Evolutionary conservation across 2,888 invertebrate species (phyloP).

Genomic region (Melikaiella ostensackeni): DNA sequence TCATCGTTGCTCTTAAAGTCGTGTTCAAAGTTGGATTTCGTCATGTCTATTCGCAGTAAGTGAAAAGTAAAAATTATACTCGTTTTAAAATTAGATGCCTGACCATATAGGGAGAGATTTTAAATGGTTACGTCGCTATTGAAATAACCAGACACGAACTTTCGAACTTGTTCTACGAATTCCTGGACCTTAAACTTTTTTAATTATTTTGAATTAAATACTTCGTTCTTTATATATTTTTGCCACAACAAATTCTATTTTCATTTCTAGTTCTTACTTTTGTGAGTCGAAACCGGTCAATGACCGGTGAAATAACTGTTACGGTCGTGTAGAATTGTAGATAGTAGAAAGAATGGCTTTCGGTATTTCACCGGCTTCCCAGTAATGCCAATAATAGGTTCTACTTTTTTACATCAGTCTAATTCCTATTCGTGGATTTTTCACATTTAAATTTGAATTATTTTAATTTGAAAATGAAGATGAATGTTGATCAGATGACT

Average conservation of each 20-base stretch:
- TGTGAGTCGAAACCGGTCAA: background rate
- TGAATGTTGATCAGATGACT: too few species aligned
- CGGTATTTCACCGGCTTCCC: background rate
- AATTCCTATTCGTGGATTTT: background rate
- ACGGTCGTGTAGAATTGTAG: too few species aligned
- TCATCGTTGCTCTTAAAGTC: constrained; percentile 3
- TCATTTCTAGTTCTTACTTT: background rate
- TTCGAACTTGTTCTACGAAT: background rate
- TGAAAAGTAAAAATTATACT: background rate
- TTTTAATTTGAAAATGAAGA: background rate
- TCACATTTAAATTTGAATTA: background rate
- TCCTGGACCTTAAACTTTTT: background rate
- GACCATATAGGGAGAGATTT: constrained; percentile 10
- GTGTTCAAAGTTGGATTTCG: background rate
- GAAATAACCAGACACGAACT: background rate
- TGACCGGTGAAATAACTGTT: constrained; percentile 1
- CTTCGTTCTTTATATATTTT: background rate
- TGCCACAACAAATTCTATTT: background rate
- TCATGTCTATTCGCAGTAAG: constrained; percentile 29
- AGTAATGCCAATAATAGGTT: background rate
- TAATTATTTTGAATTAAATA: background rate
- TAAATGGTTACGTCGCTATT: background rate
- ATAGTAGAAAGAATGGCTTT: background rate
- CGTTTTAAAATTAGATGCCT: constrained; percentile 11
- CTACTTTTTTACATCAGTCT: background rate